Conservation (phyloP, 30 jellyfish, hydroid and myxozoan genomes). For the Aurelia sp. region DNA sequence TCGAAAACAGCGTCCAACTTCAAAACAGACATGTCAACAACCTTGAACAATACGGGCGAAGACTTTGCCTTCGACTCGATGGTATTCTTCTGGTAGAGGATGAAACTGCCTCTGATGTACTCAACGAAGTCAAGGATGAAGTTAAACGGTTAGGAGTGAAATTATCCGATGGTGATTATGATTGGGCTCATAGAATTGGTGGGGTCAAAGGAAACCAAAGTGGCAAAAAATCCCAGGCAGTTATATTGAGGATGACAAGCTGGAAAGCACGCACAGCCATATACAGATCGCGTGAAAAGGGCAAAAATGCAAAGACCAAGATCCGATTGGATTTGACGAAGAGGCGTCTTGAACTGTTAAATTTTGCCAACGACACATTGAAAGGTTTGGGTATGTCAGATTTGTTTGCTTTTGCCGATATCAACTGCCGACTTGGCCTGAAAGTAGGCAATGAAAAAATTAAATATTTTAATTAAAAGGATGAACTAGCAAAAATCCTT, state of each 20-base stretch:
- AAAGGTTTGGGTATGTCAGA: slow-evolving; percentile 14
- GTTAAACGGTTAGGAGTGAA: slow-evolving; percentile 15
- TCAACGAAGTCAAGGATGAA: slow-evolving; percentile 17
- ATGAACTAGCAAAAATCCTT: no score
- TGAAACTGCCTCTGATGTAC: slow-evolving; percentile 36
- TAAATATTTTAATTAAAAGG: no score
- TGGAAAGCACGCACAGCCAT: slow-evolving; percentile 40
- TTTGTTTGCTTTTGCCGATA: slow-evolving; percentile 43
- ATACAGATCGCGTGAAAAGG: slow-evolving; percentile 12
- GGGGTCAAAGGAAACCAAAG: background rate
- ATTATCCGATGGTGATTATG: slow-evolving; percentile 17
- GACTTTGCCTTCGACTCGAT: slow-evolving; percentile 37
- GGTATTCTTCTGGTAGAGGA: slow-evolving; percentile 31
- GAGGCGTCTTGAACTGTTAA: background rate
- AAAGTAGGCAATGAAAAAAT: background rate
- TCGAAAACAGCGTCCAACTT: no score
- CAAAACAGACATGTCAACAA: slow-evolving; percentile 1
- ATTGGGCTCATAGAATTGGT: slow-evolving; percentile 41
- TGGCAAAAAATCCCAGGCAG: slow-evolving; percentile 11
- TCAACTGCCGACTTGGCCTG: slow-evolving; percentile 45
- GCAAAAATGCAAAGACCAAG: slow-evolving; percentile 8
- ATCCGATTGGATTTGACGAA: slow-evolving; percentile 41
- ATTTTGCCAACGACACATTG: slow-evolving; percentile 27
- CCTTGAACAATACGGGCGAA: slow-evolving; percentile 36
- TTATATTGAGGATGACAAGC: slow-evolving; percentile 21